phyloP scores from a whole-genome alignment of 2,797 vertebrate genomes.

The Hipposideros larvatus region DNA sequence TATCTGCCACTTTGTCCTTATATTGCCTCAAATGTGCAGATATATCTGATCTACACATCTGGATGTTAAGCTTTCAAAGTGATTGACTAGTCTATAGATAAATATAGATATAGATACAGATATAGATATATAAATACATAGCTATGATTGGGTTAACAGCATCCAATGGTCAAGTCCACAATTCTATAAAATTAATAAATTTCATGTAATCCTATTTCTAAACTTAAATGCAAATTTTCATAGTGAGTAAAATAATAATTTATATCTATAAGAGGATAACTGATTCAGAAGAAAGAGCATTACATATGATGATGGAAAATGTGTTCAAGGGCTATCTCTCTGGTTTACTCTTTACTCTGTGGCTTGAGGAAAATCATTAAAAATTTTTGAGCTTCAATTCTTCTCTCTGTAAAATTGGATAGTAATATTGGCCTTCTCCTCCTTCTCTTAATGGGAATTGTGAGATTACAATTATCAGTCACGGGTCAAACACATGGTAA shows the following conservation, averaged over 20 bases:
- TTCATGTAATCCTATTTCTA: constrained; percentile 11
- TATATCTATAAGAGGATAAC: not conserved
- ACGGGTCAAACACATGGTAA: too few relatives aligned
- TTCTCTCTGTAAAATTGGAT: not conserved
- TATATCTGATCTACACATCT: not conserved
- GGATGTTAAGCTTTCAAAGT: not conserved
- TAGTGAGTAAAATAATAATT: constrained; percentile 10
- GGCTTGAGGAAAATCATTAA: not conserved
- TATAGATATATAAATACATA: not conserved
- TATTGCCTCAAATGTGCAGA: not conserved
- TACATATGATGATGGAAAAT: constrained; percentile 1
- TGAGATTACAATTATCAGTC: not conserved
- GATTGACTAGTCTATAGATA: not conserved
- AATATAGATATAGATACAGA: too few relatives aligned
- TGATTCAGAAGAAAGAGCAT: not conserved
- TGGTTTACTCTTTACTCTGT: not conserved
- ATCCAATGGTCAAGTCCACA: not conserved
- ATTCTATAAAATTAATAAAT: constrained; percentile 37
- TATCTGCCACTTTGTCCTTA: not conserved
- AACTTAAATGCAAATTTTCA: not conserved
- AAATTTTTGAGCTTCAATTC: not conserved
- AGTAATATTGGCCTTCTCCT: not conserved
- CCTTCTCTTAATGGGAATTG: not conserved
- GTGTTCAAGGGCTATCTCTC: not conserved
- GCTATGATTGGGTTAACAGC: not conserved